Evolutionary conservation across 2,797 vertebrate species (phyloP).

Genomic region (Yasuhikotakia modesta): DNA sequence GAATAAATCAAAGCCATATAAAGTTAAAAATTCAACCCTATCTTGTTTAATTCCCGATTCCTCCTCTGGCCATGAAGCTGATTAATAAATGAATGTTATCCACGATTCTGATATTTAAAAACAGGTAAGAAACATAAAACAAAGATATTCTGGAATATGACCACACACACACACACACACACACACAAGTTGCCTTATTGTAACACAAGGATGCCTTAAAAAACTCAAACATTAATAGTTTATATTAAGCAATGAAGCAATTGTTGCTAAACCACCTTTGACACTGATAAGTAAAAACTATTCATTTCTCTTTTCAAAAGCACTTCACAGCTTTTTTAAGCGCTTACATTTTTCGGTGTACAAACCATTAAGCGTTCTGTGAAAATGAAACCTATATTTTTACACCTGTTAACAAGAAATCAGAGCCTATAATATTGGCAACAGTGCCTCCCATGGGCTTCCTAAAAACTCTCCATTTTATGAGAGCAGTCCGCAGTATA

Average conservation of each 20-base stretch:
- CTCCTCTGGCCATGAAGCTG: conserved; percentile 22
- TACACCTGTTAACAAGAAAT: conserved; percentile 38
- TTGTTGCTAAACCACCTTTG: too few relatives aligned
- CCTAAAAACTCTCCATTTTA: background rate
- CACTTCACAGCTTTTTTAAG: background rate
- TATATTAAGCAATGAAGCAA: background rate
- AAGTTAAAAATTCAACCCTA: conserved; percentile 65
- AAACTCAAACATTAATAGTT: background rate
- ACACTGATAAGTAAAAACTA: too few relatives aligned
- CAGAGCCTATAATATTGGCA: background rate
- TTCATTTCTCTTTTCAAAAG: background rate
- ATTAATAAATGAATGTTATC: conserved; percentile 4
- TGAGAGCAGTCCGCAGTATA: background rate
- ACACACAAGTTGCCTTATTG: background rate
- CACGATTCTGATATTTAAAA: conserved; percentile 49
- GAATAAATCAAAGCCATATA: conserved; percentile 63
- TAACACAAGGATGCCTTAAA: too few relatives aligned
- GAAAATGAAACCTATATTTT: background rate
- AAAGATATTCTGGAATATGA: conserved; percentile 30
- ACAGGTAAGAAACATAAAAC: conserved; percentile 48
- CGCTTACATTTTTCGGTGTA: background rate
- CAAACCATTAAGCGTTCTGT: background rate
- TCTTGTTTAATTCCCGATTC: conserved; percentile 45
- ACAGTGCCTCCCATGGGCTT: background rate
- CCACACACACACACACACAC: background rate